Evolutionary conservation across 2,888 invertebrate genomes (phyloP).

Genomic region (Dendrolimus pini): DNA sequence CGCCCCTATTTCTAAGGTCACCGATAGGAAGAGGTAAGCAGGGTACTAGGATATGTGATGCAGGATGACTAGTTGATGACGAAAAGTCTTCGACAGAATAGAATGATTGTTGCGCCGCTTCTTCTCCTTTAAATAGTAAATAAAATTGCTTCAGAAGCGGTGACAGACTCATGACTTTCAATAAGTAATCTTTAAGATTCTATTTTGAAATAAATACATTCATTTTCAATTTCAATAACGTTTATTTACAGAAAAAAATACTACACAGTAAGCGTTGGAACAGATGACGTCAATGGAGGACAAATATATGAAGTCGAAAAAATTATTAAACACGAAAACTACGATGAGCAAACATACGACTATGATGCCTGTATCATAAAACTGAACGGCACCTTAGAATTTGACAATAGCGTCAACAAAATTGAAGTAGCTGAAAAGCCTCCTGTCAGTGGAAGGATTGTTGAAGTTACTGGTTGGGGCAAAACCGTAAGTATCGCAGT

Average conservation of each 20-base stretch:
- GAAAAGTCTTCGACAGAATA: too few species aligned
- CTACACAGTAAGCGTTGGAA: constrained; percentile 28
- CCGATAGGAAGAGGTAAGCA: too few species aligned
- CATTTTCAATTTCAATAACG: too few species aligned
- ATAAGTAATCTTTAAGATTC: too few species aligned
- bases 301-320: constrained; percentile 24
- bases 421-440: constrained; percentile 12
- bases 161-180: too few species aligned
- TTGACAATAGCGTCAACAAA: constrained; percentile 18
- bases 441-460: constrained; percentile 9
- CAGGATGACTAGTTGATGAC: too few species aligned
- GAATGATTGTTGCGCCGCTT: too few species aligned
- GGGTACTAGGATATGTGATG: too few species aligned
- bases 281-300: constrained; percentile 19
- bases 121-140: too few species aligned
- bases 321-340: constrained; percentile 22
- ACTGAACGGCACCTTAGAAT: constrained; percentile 12
- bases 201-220: too few species aligned
- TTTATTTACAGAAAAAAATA: neutral
- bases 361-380: constrained; percentile 21
- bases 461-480: constrained; percentile 29
- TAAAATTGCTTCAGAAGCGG: too few species aligned
- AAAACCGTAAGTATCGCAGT: constrained; percentile 15
- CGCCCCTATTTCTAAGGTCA: too few species aligned
- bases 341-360: constrained; percentile 16